phyloP scores from a whole-genome alignment of 2,113 vertebrate species.

The Himantopus leucocephalus region DNA sequence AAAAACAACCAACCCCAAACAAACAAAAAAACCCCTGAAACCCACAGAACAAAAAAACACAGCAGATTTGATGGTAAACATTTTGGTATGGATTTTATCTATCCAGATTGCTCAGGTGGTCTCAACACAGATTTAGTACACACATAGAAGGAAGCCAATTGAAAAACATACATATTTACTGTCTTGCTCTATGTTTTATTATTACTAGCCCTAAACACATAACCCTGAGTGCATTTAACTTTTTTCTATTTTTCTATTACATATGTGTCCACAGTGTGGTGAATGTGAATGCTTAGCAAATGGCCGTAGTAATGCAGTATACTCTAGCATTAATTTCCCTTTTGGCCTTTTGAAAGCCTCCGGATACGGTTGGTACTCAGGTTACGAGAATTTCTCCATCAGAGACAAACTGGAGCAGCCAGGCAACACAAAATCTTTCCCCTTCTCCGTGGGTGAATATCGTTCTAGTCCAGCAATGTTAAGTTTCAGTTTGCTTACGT shows the following conservation, averaged over 20 bases:
- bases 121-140: background rate
- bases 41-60: background rate
- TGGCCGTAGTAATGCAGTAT: background rate
- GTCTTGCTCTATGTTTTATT: background rate
- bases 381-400: background rate
- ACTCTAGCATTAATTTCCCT: background rate
- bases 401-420: background rate
- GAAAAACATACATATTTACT: background rate
- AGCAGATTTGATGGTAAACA: background rate
- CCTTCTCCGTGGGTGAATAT: background rate
- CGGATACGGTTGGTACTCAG: rapidly evolving
- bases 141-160: rapidly evolving
- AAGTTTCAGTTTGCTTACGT: background rate
- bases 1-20: background rate
- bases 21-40: too few relatives aligned
- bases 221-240: background rate
- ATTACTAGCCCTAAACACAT: background rate
- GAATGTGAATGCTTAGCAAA: background rate
- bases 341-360: background rate
- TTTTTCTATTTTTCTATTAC: background rate
- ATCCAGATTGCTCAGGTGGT: background rate
- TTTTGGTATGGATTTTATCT: background rate
- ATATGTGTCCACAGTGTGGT: rapidly evolving
- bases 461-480: background rate
- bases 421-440: background rate